Percentiles rank a stretch among this genome's conserved stretches.
phyloP scores from a whole-genome alignment of 2,113 vertebrate genomes.

The Polypterus bichir region DNA sequence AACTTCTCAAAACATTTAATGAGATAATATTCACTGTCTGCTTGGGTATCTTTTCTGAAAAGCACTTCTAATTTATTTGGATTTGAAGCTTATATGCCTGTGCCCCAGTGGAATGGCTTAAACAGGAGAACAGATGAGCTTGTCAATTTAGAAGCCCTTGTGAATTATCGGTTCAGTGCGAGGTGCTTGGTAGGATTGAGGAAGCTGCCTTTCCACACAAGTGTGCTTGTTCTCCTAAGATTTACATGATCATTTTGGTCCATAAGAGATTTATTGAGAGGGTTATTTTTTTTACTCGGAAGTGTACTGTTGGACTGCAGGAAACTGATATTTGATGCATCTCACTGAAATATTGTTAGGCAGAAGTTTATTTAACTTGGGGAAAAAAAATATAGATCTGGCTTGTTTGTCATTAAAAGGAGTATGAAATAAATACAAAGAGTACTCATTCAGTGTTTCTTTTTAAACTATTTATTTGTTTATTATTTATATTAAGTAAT shows the following conservation, averaged over 20 bases:
- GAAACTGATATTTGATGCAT: too few relatives aligned
- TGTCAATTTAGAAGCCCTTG: background rate
- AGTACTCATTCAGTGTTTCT: too few relatives aligned
- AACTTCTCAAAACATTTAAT: slow-evolving; percentile 12
- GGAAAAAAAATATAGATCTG: too few relatives aligned
- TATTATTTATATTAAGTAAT: too few relatives aligned
- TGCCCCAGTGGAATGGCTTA: slow-evolving; percentile 26
- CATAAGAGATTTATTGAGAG: background rate
- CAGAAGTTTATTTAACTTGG: too few relatives aligned
- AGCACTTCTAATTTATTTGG: slow-evolving; percentile 48
- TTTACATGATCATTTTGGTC: background rate
- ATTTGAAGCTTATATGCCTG: slow-evolving; percentile 40
- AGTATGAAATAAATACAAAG: too few relatives aligned
- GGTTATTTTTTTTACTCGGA: background rate
- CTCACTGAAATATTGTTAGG: too few relatives aligned
- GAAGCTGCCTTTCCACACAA: background rate
- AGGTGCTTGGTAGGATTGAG: background rate
- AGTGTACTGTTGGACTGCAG: too few relatives aligned
- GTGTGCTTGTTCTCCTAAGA: background rate
- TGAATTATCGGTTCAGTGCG: background rate
- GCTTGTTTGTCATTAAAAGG: too few relatives aligned
- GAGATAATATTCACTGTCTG: slow-evolving; percentile 23
- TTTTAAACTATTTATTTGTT: too few relatives aligned
- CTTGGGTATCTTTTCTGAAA: slow-evolving; percentile 29
- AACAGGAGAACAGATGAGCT: slow-evolving; percentile 2